Evolutionary conservation across 2,113 vertebrate species (phyloP).

Genomic region (Ascaphus truei): DNA sequence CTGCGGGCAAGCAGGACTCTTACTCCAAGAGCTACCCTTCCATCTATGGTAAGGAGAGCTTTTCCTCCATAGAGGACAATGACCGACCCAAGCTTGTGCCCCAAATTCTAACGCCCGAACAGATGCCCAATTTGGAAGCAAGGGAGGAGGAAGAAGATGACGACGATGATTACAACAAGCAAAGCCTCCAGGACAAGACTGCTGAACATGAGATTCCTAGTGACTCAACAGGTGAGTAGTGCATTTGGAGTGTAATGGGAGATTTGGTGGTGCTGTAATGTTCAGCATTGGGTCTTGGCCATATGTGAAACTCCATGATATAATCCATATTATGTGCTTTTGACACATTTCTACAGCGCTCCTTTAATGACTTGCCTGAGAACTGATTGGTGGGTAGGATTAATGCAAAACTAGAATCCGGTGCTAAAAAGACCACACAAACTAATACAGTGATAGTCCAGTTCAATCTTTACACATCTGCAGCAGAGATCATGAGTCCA

Average conservation of each 20-base stretch:
- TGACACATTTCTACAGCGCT: no score
- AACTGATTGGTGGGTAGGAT: no score
- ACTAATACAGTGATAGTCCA: no score
- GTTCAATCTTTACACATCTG: no score
- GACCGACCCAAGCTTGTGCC: constrained; percentile 42
- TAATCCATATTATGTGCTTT: no score
- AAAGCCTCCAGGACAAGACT: constrained; percentile 1
- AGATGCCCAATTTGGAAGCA: constrained; percentile 6
- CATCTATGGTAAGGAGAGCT: constrained; percentile 57
- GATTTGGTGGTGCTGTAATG: no score
- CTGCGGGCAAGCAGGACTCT: constrained; percentile 46
- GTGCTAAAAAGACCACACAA: no score
- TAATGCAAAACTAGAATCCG: no score
- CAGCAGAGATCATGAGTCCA: no score
- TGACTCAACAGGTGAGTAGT: constrained; percentile 32
- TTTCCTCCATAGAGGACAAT: constrained; percentile 46
- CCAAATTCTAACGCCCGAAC: constrained; percentile 35
- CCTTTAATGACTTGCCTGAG: no score
- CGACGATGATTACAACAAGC: constrained; percentile 54
- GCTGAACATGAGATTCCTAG: constrained; percentile 26
- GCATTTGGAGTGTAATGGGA: not conserved
- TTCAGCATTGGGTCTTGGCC: no score
- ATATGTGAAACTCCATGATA: no score
- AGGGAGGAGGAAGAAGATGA: constrained; percentile 61
- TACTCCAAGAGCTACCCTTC: constrained; percentile 77